A percentile compares a stretch with the other conserved stretches of the same genome.
These are phyloP conservation scores for Passer montanus DNA, from an alignment of 2,113 vertebrate genomes.

Conservation along the genomic window DNA sequence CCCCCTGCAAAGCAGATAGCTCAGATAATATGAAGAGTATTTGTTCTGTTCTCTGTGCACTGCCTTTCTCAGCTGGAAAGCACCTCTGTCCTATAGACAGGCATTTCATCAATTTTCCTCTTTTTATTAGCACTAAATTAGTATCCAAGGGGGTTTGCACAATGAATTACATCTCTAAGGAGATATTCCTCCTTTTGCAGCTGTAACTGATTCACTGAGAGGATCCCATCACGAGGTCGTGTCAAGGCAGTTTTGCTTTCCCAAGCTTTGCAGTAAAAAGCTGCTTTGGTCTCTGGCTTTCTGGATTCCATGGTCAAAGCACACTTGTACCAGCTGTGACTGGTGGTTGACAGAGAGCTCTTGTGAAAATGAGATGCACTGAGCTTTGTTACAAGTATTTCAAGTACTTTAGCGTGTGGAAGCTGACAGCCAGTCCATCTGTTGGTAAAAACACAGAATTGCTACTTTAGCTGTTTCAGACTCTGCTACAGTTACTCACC, in stretches of 20 bases:
- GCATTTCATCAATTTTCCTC: not conserved
- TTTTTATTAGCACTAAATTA: slow-evolving; percentile 4
- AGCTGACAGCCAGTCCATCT: not conserved
- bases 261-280: not conserved
- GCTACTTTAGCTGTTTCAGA: not conserved
- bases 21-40: not conserved
- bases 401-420: not conserved
- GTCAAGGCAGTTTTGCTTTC: not conserved
- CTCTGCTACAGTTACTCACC: not conserved
- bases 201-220: not conserved
- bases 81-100: not conserved
- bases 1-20: not conserved
- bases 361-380: not conserved
- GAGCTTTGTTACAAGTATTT: not conserved
- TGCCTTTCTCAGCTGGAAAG: slow-evolving; percentile 20
- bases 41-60: not conserved
- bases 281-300: not conserved
- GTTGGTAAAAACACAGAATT: slow-evolving; percentile 4
- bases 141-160: not conserved
- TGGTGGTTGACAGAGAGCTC: not conserved
- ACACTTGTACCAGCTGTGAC: accelerated
- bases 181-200: not conserved
- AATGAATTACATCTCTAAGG: not conserved
- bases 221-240: not conserved
- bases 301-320: not conserved